Evolutionary conservation across 1,140 invertebrate species (phyloP), one percentile per base, ranked within the genome.

Genomic region (Magallana gigas): DNA sequence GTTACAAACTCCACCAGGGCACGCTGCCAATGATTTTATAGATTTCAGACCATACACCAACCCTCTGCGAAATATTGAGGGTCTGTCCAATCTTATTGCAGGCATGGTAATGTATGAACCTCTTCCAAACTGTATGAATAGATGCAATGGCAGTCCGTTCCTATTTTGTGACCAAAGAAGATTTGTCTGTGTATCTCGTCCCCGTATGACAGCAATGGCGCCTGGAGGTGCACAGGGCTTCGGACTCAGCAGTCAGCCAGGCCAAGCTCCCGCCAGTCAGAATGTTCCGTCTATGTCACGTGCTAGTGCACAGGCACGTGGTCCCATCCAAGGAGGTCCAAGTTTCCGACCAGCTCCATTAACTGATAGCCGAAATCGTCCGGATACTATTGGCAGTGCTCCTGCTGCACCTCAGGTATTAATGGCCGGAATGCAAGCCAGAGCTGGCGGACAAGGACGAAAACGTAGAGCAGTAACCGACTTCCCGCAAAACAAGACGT

Each of bases 1-100:
- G 2, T n/a, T 56, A 4, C 12, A 57, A n/a, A 16, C 29, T 60
- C 57, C 57, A 57, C 57, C 57, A 8, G 83, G 57, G 8, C 57
- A 59, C 56, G 57, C 56, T 48, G 57, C 57, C 11, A 36, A 59
- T 16, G 59, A 62, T 4, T 62, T 62, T 18, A 84, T 84, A 4
- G 58, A 60, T 7, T 59, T 59, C 23, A 14, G 56, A 7, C 58
- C 83, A 1, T 60, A 60, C 23, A 84, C 88, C 56, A 81, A 81
- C 48, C 86, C 85, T 57, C 60, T 90, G 16, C 84, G 87, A 80
- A 90, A 90, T 85, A 82, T 87, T 29, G 87, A 90, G 57, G 89
- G 84, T n/a, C 36, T 90, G 58, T 87, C 83, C 48, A 88, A 86
- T 57, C 64, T 87, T 7, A 82, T 90, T 56, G 85, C 89, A 62